Conservation (phyloP, 2,113 vertebrate genomes). For the Gadus chalcogrammus region DNA sequence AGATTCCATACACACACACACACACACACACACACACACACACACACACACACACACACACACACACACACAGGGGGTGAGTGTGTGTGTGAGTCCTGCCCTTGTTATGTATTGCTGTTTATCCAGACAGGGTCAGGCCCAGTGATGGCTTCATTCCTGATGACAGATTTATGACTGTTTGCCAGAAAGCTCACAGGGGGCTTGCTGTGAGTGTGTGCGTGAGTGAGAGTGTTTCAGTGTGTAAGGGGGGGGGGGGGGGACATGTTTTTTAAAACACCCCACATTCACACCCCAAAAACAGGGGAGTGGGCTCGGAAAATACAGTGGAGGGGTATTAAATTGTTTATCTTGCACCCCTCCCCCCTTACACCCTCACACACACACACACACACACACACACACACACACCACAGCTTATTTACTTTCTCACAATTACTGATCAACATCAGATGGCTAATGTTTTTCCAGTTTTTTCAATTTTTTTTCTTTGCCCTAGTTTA, state of each 20-base stretch:
- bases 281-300: slow-evolving; percentile 63
- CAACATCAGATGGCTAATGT: slow-evolving; percentile 51
- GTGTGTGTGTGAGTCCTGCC: slow-evolving; percentile 51
- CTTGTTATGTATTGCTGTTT: slow-evolving; percentile 73
- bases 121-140: slow-evolving; percentile 71
- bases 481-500: neutral
- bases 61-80: slow-evolving; percentile 39
- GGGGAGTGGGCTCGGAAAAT: slow-evolving; percentile 64
- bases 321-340: slow-evolving; percentile 39
- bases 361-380: too few relatives aligned
- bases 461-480: slow-evolving; percentile 28
- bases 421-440: slow-evolving; percentile 47
- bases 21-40: too few relatives aligned
- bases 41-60: too few relatives aligned
- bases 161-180: slow-evolving; percentile 77
- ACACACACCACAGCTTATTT: slow-evolving; percentile 47
- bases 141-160: slow-evolving; percentile 71
- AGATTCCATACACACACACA: neutral
- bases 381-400: too few relatives aligned
- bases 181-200: slow-evolving; percentile 70
- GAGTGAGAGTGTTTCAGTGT: slow-evolving; percentile 28
- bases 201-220: slow-evolving; percentile 45
- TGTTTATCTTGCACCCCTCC: slow-evolving; percentile 45
- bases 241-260: slow-evolving; percentile 50
- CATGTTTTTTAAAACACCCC: slow-evolving; percentile 65